A percentile compares a stretch with the other conserved stretches of the same genome.
Evolutionary conservation across 2,113 vertebrate species (phyloP).

Genomic region (Polypterus bichir): DNA sequence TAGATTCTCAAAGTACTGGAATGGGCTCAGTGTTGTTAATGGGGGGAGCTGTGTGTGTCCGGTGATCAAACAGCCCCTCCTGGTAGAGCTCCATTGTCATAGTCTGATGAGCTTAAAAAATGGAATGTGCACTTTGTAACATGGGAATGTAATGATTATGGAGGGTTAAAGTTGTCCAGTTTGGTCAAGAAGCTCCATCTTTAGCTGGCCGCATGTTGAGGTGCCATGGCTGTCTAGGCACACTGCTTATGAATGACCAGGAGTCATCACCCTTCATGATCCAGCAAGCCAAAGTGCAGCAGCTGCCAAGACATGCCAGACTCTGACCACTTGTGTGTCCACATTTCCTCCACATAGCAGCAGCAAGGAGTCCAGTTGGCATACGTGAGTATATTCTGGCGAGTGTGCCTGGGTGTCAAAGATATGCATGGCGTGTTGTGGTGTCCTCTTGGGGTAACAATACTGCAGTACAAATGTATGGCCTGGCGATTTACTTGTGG

Average conservation of each 20-base stretch:
- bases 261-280: constrained; percentile 32
- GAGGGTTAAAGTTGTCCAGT: too few relatives aligned
- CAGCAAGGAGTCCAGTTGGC: constrained; percentile 69
- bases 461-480: background rate
- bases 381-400: constrained; percentile 75
- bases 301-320: background rate
- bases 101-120: background rate
- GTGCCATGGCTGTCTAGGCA: background rate
- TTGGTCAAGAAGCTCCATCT: too few relatives aligned
- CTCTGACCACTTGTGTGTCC: constrained; percentile 44
- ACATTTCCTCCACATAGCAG: constrained; percentile 44
- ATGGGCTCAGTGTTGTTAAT: background rate
- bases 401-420: constrained; percentile 52
- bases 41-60: too few relatives aligned
- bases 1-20: background rate
- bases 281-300: background rate
- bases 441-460: background rate
- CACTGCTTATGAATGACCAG: background rate
- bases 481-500: too few relatives aligned
- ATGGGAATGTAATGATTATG: background rate
- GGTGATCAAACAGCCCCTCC: background rate
- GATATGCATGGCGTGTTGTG: too few relatives aligned
- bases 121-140: background rate
- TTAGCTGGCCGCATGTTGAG: too few relatives aligned
- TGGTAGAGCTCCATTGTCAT: background rate